phyloP scores from a whole-genome alignment of 2,888 invertebrate genomes.

The Panopea generosa region DNA sequence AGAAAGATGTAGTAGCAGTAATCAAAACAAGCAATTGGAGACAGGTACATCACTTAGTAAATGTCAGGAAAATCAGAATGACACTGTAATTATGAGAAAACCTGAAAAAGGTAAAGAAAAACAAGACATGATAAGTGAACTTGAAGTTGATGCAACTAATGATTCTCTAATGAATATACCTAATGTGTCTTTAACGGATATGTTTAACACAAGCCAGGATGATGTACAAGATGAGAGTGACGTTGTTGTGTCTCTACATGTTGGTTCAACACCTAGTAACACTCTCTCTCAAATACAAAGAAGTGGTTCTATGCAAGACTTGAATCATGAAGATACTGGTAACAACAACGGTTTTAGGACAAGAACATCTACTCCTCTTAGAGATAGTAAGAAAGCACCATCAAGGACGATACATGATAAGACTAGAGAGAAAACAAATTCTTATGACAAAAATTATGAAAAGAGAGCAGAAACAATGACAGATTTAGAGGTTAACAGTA shows the following conservation, averaged over 20 bases:
- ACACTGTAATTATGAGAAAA: background rate
- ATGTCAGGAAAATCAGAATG: no score
- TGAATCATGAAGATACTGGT: background rate
- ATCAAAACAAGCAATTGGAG: no score
- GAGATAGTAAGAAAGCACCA: background rate
- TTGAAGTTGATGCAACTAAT: background rate
- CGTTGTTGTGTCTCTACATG: constrained; percentile 13
- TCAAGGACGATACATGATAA: background rate
- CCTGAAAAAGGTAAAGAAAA: background rate
- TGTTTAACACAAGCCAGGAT: constrained; percentile 63
- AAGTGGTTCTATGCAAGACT: background rate
- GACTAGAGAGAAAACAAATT: no score
- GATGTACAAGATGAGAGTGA: constrained; percentile 10
- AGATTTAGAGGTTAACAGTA: background rate
- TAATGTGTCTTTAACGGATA: constrained; percentile 62
- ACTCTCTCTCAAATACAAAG: background rate
- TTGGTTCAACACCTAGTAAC: constrained; percentile 14
- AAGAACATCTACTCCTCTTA: constrained; percentile 33
- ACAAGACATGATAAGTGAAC: background rate
- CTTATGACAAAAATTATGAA: no score
- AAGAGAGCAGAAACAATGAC: no score
- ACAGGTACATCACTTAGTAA: no score
- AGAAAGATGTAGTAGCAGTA: no score
- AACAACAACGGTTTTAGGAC: background rate
- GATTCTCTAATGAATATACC: constrained; percentile 3